Conservation (phyloP, 2,888 invertebrate genomes). For the Embidobia sp. region DNA sequence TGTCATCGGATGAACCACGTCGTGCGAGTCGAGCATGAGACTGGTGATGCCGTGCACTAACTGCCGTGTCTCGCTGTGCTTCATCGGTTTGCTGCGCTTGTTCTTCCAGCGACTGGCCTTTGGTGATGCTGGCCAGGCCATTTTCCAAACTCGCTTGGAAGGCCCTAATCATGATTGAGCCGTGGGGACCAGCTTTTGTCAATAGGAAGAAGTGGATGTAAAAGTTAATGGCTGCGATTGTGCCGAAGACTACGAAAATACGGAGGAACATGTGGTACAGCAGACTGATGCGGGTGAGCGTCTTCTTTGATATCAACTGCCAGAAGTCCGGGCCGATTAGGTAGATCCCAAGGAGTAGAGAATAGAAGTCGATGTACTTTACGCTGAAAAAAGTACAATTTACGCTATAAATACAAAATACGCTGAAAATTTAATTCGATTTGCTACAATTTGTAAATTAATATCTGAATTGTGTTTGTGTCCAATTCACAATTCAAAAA, state of each 20-base stretch:
- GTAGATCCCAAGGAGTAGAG: constrained; percentile 87
- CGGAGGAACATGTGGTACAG: constrained; percentile 82
- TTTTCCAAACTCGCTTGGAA: constrained; percentile 97
- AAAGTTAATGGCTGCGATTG: constrained; percentile 91
- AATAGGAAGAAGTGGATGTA: constrained; percentile 91
- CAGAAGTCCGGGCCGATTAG: constrained; percentile 91
- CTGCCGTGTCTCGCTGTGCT: constrained; percentile 96
- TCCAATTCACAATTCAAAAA: no score
- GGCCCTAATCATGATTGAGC: constrained; percentile 98
- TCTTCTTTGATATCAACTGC: constrained; percentile 85
- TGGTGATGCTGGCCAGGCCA: constrained; percentile 95
- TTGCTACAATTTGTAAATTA: no score
- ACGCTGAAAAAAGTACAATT: constrained; percentile 86
- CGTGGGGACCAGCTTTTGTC: constrained; percentile 96
- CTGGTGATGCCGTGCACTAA: constrained; percentile 96
- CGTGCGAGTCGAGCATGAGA: constrained; percentile 95
- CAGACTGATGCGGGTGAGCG: constrained; percentile 78
- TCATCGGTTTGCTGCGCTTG: constrained; percentile 89
- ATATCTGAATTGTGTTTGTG: no score
- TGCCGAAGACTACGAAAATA: constrained; percentile 82
- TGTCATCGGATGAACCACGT: constrained; percentile 96
- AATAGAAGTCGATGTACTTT: constrained; percentile 94
- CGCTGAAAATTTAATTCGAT: no score
- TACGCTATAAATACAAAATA: no score
- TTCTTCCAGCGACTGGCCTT: constrained; percentile 93